Evolutionary conservation across 2,797 vertebrate genomes (phyloP), one percentile per base, ranked within the genome.

Genomic region (Oreochromis mossambicus): DNA sequence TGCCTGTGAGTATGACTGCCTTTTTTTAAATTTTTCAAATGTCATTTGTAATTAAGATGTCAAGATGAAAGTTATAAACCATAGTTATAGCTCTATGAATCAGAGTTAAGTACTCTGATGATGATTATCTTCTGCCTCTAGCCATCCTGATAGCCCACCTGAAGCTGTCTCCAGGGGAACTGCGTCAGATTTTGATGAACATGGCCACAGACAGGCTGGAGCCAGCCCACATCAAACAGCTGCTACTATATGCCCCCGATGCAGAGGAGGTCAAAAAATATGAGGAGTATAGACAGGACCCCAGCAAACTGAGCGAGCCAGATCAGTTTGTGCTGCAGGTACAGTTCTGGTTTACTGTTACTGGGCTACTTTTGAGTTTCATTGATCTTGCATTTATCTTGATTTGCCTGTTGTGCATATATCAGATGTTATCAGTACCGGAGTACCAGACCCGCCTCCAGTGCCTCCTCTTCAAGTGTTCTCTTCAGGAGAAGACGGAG

Each of bases 241-340:
- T 99, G 63, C 94, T 99, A 86, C 97, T 99, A 3, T 99, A 98
- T 0, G 97, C 98, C 2, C 99, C 99, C 0, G 98, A 99, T 0
- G 97, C 97, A 2, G 97, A 98, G 36, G 99, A 99, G 92, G 96
- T 98, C 73, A 97, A 97, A 92, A 97, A 97, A 86, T 99, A 98
- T 24, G 97, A 97, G 88, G 96, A 93, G 86, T 99, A 97, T 94
- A 92, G 93, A 46, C 96, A 97, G 56, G 96, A 97, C 83, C 97
- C 97, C 0, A 91, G 95, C 90, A 99, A 98, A 93, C 98, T 99
- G 52, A 99, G 98, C 4, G 98, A 99, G 88, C 98, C 98, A 0
- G 99, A 99, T 95, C 98, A 98, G 96, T 99, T 99, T 82, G 97
- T 98, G 78, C 89, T 99, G 91, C 97, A 99, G 98, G 98, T 99